Percentiles rank a stretch among this genome's conserved stretches.
phyloP scores from a whole-genome alignment of 2,797 vertebrate species.

The Pangasius krempfi region DNA sequence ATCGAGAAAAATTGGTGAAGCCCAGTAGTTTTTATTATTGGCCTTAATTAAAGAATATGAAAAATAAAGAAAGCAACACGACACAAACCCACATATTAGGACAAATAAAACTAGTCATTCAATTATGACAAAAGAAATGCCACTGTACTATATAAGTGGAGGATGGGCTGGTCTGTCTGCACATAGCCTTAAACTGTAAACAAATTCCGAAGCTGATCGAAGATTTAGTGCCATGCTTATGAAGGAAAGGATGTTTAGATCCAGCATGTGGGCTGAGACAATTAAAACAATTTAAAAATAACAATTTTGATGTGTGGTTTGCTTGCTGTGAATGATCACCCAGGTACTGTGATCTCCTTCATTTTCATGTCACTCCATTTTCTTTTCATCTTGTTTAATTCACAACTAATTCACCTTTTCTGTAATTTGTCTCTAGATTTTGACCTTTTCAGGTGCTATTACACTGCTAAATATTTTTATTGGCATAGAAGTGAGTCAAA shows the following conservation, averaged over 20 bases:
- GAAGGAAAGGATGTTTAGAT: background rate
- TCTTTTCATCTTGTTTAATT: background rate
- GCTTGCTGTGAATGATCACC: background rate
- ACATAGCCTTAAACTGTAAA: background rate
- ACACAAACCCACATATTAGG: background rate
- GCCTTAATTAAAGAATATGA: background rate
- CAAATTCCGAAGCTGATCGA: background rate
- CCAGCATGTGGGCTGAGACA: background rate
- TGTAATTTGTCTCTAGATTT: background rate
- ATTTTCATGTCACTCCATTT: background rate
- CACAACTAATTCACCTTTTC: background rate
- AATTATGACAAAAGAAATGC: background rate
- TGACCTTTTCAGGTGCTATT: background rate
- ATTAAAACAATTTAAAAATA: background rate
- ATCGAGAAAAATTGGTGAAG: background rate
- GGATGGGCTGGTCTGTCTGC: background rate
- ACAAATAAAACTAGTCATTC: background rate
- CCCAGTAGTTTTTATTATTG: background rate
- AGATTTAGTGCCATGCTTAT: background rate
- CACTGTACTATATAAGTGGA: background rate
- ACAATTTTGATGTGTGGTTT: background rate
- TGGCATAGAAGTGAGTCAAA: background rate
- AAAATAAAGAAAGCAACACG: background rate
- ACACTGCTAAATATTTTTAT: background rate
- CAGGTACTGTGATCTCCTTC: background rate